phyloP scores from a whole-genome alignment of 2,888 invertebrate genomes.

The Odontocolon sp. region DNA sequence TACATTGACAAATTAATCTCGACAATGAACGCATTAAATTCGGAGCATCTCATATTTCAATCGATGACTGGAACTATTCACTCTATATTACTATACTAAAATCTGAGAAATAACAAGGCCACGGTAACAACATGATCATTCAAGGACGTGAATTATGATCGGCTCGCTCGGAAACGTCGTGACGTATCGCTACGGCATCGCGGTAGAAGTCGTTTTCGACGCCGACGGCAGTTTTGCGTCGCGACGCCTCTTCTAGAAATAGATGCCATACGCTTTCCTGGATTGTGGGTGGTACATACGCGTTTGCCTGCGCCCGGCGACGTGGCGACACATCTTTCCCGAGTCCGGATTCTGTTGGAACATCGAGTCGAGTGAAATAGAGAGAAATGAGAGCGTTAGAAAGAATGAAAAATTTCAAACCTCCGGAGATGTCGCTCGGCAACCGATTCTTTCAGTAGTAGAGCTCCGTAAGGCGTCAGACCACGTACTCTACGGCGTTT shows the following conservation, averaged over 20 bases:
- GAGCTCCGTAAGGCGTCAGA: constrained; percentile 1
- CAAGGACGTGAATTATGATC: constrained; percentile 43
- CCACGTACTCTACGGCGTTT: not conserved
- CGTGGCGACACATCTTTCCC: constrained; percentile 52
- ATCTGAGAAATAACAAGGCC: constrained; percentile 38
- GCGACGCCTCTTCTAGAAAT: constrained; percentile 65
- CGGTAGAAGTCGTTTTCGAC: constrained; percentile 12
- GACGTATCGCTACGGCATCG: constrained; percentile 17
- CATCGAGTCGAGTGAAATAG: constrained; percentile 19
- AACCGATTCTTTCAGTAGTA: constrained; percentile 35
- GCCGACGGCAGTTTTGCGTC: constrained; percentile 65
- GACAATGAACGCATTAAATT: not conserved
- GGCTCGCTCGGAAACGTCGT: constrained; percentile 6
- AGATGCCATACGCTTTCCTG: constrained; percentile 61
- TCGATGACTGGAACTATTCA: not conserved
- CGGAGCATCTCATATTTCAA: not conserved
- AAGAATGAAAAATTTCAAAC: constrained; percentile 6
- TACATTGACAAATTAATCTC: not conserved
- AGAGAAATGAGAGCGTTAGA: not conserved
- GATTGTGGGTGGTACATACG: constrained; percentile 50
- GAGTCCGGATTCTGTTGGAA: constrained; percentile 27
- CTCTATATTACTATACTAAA: not conserved
- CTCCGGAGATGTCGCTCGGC: not conserved
- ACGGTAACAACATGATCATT: constrained; percentile 24
- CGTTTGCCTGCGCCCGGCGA: constrained; percentile 32